phyloP scores from a whole-genome alignment of 2,797 vertebrate genomes.

The Nannoperca australis region DNA sequence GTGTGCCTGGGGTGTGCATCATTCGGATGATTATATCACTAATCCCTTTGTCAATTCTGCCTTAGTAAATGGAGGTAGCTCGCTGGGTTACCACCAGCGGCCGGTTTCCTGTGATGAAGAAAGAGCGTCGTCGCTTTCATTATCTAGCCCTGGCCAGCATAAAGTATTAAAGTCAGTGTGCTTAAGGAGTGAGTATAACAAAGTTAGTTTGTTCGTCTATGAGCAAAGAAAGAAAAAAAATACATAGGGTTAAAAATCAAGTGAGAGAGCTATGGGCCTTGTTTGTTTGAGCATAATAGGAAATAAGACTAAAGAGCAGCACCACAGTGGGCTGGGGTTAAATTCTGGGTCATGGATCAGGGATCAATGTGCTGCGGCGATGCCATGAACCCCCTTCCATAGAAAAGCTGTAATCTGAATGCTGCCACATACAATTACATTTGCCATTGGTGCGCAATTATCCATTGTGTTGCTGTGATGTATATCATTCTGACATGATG shows the following conservation, averaged over 20 bases:
- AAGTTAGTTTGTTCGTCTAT: neutral
- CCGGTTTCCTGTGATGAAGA: constrained; percentile 12
- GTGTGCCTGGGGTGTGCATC: constrained; percentile 13
- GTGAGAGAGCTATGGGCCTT: neutral
- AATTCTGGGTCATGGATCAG: constrained; percentile 47
- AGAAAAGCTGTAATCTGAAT: constrained; percentile 43
- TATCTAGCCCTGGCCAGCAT: neutral
- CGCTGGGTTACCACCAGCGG: constrained; percentile 16
- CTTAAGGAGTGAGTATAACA: neutral
- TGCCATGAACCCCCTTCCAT: neutral
- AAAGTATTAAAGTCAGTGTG: neutral
- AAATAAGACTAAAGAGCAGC: neutral
- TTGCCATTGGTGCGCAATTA: constrained; percentile 51
- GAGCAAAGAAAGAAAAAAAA: neutral
- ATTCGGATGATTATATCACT: constrained; percentile 50
- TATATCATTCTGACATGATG: constrained; percentile 53
- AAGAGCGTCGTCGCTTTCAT: neutral
- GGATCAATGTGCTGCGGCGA: constrained; percentile 6
- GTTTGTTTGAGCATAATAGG: constrained; percentile 14
- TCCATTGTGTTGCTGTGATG: constrained; percentile 39
- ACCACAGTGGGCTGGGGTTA: constrained; percentile 9
- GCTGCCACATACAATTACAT: constrained; percentile 46
- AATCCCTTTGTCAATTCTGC: constrained; percentile 55
- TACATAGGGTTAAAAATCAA: neutral
- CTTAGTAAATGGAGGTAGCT: constrained; percentile 15